Conservation (phyloP, 2,888 invertebrate species). For the Pinctada fucata region DNA sequence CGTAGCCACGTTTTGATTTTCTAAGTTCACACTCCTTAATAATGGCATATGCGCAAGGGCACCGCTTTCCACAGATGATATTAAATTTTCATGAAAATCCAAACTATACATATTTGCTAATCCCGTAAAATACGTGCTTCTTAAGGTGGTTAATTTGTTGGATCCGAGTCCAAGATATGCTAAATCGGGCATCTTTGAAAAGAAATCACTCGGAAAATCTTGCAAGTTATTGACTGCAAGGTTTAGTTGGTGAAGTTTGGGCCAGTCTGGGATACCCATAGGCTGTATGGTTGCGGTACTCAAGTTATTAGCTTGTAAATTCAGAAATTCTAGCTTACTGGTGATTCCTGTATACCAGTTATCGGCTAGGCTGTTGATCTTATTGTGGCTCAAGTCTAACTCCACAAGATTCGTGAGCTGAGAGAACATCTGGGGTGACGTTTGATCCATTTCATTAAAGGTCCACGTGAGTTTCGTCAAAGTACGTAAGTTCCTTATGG, state of each 20-base stretch:
- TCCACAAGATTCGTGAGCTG: constrained; percentile 42
- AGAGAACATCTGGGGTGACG: constrained; percentile 46
- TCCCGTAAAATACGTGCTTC: constrained; percentile 46
- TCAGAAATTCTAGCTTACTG: constrained; percentile 38
- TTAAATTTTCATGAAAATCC: constrained; percentile 58
- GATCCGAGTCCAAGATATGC: constrained; percentile 51
- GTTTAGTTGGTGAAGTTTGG: constrained; percentile 42
- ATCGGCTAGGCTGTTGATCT: constrained; percentile 30
- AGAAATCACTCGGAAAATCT: constrained; percentile 45
- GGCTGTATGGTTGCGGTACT: constrained; percentile 26
- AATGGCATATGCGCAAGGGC: constrained; percentile 50
- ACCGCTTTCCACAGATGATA: constrained; percentile 47
- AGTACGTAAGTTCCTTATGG: constrained; percentile 40
- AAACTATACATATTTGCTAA: constrained; percentile 49
- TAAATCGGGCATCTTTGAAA: constrained; percentile 54
- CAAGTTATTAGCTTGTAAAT: constrained; percentile 44
- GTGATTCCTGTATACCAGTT: constrained; percentile 45
- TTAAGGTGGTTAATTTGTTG: constrained; percentile 50
- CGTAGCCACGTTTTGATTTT: constrained; percentile 37
- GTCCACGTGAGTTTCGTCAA: constrained; percentile 46
- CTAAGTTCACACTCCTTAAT: constrained; percentile 54
- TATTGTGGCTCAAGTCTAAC: constrained; percentile 50
- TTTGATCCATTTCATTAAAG: constrained; percentile 44
- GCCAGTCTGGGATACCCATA: constrained; percentile 44
- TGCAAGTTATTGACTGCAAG: constrained; percentile 31